Percentiles rank a stretch among this genome's conserved stretches.
Conservation (phyloP, 1,140 invertebrate species). For the Caenorhabditis inopinata region DNA sequence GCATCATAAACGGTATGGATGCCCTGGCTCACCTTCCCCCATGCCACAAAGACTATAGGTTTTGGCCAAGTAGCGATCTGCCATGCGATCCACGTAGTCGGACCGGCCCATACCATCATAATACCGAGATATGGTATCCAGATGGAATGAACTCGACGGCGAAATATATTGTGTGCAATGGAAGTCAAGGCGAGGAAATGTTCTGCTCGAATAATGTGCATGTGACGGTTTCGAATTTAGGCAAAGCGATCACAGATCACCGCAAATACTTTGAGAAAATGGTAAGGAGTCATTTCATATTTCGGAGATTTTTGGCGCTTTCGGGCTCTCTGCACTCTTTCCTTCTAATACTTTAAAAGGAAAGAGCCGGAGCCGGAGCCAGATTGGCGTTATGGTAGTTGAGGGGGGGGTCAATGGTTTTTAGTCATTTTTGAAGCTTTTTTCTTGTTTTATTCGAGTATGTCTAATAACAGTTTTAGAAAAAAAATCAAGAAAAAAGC, state of each 20-base stretch:
- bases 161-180: neutral
- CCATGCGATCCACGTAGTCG: neutral
- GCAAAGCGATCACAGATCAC: neutral
- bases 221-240: neutral
- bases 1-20: neutral
- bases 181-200: neutral
- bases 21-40: neutral
- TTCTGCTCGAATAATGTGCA: neutral
- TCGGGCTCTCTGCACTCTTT: too few species aligned
- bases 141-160: neutral
- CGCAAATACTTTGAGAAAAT: conserved; percentile 15
- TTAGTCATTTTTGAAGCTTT: too few species aligned
- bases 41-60: conserved; percentile 1
- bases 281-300: too few species aligned
- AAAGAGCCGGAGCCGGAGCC: too few species aligned
- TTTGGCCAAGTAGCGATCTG: neutral
- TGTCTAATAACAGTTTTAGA: too few species aligned
- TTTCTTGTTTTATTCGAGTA: too few species aligned
- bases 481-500: too few species aligned
- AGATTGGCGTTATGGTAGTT: too few species aligned
- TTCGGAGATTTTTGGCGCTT: too few species aligned
- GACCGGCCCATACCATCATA: neutral
- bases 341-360: too few species aligned
- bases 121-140: neutral
- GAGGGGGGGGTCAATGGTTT: too few species aligned